These are phyloP conservation scores for Amphiura filiformis DNA, from an alignment of 35 echinoderm and acorn worm species.

Conservation along the genomic window DNA sequence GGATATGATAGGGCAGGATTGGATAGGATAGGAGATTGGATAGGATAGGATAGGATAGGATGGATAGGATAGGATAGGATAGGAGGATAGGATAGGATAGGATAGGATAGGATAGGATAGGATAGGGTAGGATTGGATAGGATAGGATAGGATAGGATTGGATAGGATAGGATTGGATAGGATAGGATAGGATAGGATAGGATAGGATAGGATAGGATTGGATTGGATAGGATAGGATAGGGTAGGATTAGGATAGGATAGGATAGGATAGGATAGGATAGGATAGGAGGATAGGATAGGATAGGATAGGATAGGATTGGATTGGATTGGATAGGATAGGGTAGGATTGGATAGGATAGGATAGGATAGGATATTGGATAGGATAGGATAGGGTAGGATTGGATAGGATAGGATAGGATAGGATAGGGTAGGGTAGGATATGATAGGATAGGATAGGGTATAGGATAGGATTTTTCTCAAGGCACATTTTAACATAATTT, in stretches of 20 bases:
- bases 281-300: not conserved
- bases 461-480: too few species aligned
- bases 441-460: too few species aligned
- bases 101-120: constrained; percentile 19
- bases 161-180: constrained; percentile 26
- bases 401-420: not conserved
- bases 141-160: constrained; percentile 15
- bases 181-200: constrained; percentile 21
- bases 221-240: constrained; percentile 15
- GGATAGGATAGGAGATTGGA: constrained; percentile 6
- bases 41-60: constrained; percentile 21
- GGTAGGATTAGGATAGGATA: constrained; percentile 20
- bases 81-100: constrained; percentile 32
- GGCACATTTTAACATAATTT: too few species aligned
- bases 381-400: not conserved
- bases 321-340: not conserved
- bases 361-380: not conserved
- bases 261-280: constrained; percentile 12
- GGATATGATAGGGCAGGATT: constrained; percentile 15
- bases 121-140: constrained; percentile 26
- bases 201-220: constrained; percentile 24
- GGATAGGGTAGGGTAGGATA: not conserved
- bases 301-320: not conserved
- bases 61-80: constrained; percentile 25
- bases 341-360: not conserved